A percentile compares a stretch with the other conserved stretches of the same genome.
These are phyloP conservation scores for Misgurnus anguillicaudatus DNA, from an alignment of 2,113 vertebrate species.

Conservation along the genomic window DNA sequence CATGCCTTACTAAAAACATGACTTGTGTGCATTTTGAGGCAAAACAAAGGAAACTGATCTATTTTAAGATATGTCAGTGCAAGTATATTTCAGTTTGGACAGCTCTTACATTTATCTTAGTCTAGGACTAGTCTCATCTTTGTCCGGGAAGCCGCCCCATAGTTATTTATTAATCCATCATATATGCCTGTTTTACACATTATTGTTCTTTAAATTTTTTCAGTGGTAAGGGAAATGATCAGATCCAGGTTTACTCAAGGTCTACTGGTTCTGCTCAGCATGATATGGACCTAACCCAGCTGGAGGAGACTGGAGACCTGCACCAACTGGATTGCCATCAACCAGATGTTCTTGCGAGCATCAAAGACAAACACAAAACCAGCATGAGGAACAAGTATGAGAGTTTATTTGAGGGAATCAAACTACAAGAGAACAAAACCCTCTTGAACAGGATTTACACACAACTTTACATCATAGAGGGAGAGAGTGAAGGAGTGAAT, in stretches of 20 bases:
- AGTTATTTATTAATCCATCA: no score
- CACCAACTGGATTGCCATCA: neutral
- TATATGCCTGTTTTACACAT: no score
- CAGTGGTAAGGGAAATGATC: no score
- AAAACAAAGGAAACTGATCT: no score
- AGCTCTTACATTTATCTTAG: no score
- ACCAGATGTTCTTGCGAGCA: neutral
- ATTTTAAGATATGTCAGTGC: no score
- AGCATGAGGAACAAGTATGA: conserved; percentile 1
- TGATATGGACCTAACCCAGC: neutral
- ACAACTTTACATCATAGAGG: conserved; percentile 14
- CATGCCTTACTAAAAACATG: no score
- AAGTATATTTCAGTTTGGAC: no score
- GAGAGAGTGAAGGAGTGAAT: neutral
- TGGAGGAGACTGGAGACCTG: neutral
- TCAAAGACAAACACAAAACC: neutral
- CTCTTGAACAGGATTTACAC: conserved; percentile 6
- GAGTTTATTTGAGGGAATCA: neutral
- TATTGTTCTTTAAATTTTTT: no score
- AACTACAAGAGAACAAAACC: neutral
- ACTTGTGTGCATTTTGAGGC: no score
- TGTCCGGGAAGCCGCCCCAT: accelerated
- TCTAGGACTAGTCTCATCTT: no score
- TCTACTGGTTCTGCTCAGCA: neutral
- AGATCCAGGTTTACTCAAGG: no score